A percentile compares a stretch with the other conserved stretches of the same genome.
These are phyloP conservation scores for Oryzias javanicus DNA, from an alignment of 2,113 vertebrate genomes.

Conservation along the genomic window DNA sequence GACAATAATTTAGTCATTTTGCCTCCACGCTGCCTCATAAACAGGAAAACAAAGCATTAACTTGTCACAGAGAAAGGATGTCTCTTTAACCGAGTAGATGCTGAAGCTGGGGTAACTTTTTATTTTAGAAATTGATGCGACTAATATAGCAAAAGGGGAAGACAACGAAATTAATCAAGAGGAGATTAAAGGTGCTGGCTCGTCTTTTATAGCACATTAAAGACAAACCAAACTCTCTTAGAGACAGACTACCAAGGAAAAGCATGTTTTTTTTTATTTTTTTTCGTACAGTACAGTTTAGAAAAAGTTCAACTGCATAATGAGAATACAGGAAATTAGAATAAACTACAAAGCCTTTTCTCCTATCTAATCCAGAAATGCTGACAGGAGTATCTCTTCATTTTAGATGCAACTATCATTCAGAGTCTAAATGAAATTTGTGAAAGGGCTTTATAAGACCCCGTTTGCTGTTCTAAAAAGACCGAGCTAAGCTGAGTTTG, in stretches of 20 bases:
- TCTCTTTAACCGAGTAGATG: slow-evolving; percentile 65
- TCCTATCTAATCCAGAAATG: slow-evolving; percentile 38
- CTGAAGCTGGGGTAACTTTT: slow-evolving; percentile 52
- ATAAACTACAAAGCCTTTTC: slow-evolving; percentile 42
- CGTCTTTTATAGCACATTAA: slow-evolving; percentile 54
- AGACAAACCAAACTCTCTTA: slow-evolving; percentile 55
- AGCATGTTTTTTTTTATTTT: slow-evolving; percentile 25
- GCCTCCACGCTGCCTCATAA: slow-evolving; percentile 70
- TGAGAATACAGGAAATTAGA: slow-evolving; percentile 46
- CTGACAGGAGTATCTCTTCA: slow-evolving; percentile 15
- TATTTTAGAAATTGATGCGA: slow-evolving; percentile 50
- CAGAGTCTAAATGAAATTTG: too few species aligned
- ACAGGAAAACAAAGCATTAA: slow-evolving; percentile 74
- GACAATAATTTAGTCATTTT: slow-evolving; percentile 72
- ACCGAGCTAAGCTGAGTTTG: too few species aligned
- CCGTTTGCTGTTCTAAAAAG: too few species aligned
- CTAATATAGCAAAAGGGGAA: slow-evolving; percentile 39
- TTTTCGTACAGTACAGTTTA: slow-evolving; percentile 34
- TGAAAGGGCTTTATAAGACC: too few species aligned
- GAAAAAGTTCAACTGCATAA: slow-evolving; percentile 55
- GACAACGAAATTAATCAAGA: slow-evolving; percentile 55
- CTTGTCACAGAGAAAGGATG: slow-evolving; percentile 67
- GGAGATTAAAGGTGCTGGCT: slow-evolving; percentile 44
- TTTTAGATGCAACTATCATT: too few species aligned
- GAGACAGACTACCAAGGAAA: slow-evolving; percentile 56